Evolutionary conservation across 2,113 vertebrate genomes (phyloP).

Genomic region (Ailurus styani): DNA sequence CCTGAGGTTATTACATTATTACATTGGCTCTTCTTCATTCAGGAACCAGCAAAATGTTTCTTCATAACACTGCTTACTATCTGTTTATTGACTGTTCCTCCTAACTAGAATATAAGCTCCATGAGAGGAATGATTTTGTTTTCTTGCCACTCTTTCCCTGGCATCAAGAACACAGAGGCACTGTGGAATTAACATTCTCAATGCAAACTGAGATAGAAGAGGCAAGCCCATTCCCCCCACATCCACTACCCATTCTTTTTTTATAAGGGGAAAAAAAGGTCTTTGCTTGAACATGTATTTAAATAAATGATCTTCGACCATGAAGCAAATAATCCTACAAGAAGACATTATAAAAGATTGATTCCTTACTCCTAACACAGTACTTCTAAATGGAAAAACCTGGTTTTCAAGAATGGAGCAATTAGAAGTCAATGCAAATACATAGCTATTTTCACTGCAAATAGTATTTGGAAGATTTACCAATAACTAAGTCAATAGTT

Average conservation of each 20-base stretch:
- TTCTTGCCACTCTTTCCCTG: neutral
- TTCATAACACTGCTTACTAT: neutral
- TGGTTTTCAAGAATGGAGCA: constrained; percentile 36
- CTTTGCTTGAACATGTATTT: constrained; percentile 53
- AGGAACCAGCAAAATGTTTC: neutral
- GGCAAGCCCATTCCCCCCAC: neutral
- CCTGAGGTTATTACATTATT: neutral
- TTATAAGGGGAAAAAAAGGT: neutral
- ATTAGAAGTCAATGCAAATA: constrained; percentile 57
- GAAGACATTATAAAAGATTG: constrained; percentile 17
- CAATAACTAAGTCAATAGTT: constrained; percentile 49
- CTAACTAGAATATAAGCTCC: neutral
- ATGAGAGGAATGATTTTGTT: neutral
- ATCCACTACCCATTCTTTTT: neutral
- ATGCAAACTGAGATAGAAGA: constrained; percentile 8
- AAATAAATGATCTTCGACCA: constrained; percentile 45
- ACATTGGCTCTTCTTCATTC: neutral
- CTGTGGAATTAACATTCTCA: constrained; percentile 26
- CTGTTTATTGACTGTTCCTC: neutral
- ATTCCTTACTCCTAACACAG: constrained; percentile 32
- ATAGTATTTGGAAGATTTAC: constrained; percentile 51
- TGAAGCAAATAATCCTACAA: constrained; percentile 53
- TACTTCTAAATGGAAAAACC: constrained; percentile 43
- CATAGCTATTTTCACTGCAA: constrained; percentile 40
- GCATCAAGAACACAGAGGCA: neutral